Base-by-base conservation (phyloP, 2,888 invertebrate genomes). In the Subacronicta megacephala region DNA sequence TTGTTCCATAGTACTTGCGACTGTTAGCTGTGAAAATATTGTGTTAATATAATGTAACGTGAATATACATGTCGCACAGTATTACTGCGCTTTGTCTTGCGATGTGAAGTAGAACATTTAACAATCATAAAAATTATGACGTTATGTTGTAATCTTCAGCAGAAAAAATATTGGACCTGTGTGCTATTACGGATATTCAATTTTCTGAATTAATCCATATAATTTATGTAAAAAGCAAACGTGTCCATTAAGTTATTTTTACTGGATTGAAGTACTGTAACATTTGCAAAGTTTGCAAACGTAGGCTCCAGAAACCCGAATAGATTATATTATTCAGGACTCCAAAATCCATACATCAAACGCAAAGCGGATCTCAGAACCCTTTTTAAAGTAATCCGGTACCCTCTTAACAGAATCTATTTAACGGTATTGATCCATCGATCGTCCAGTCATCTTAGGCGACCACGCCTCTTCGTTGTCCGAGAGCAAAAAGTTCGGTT, bases 381-480 rank as follows among this genome's bases (percentile, higher is more conserved):
- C 61, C 64, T 74, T 75, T 75, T 56, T 47, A 61, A 70, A 55
- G 26, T 70, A 64, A 72, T 67, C 69, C 55, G 47, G 40, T 43
- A 43, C 18, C 47, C 42, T 42, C 54, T 6, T 49, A 43, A 44
- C 56, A 45, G 18, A 55, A 61, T 69, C 51, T 67, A 71, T n/a
- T n/a, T n/a, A n/a, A n/a, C n/a, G n/a, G n/a, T n/a, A n/a, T 72
- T 59, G 59, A 67, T 71, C 57, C 45, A 67, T 73, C 60, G 67
- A 73, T 69, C 58, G 58, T 52, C 49, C 55, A 46, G 49, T 44
- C 65, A 59, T 42, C 43, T 55, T 45, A 60, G 36, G 12, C 17
- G 17, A 43, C 41, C 72, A 73, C 85, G 86, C 86, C 84, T 75
- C 55, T 85, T 82, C 71, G 69, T 55, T 81, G 85, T 85, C 69